Evolutionary conservation across 2,888 invertebrate species (phyloP), one percentile per base, ranked within the genome.

Genomic region (Ophonus ardosiacus): DNA sequence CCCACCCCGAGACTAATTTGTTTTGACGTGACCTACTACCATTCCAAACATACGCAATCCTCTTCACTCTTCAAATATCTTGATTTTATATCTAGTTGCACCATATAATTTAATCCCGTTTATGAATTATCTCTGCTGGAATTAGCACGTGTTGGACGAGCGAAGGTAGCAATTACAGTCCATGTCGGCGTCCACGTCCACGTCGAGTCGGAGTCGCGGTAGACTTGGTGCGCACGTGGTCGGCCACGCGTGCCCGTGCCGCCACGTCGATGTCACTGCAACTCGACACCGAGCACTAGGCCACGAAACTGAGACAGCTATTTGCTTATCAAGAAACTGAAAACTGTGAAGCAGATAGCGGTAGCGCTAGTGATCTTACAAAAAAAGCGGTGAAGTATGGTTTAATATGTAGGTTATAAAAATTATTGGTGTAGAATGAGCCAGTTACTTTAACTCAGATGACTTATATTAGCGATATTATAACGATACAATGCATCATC

Each of bases 161-260:
- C 18, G 10, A 63, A 68, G 68, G 68, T 68, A 68, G 68, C 68
- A 68, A 68, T 68, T 31, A 68, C 68, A 68, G 24, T 31, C 31
- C 31, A 31, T 17, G 18, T 59, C 59, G 15, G 18, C 43, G 59
- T 59, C n/a, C 15, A 59, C 59, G 59, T 59, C 18, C 24, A 24
- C 24, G 24, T 24, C 24, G 24, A 24, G 24, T 24, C 17, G 7
- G 59, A 18, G 63, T 63, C 63, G 18, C 38, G 68, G 68, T 38
- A 68, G 68, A 68, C n/a, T 68, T 68, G 68, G 38, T 68, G 68
- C 13, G 68, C 68, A 68, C 68, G 68, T 31, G 63, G 63, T 68
- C 15, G 68, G 7, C 68, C 17, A 43, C 71, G 71, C 71, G 71
- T 74, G 71, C 71, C 71, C 71, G 71, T 74, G 43, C 43, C 71